Evolutionary conservation across 2,113 vertebrate species (phyloP), one percentile per base, ranked within the genome.

Genomic region (Indri indri): DNA sequence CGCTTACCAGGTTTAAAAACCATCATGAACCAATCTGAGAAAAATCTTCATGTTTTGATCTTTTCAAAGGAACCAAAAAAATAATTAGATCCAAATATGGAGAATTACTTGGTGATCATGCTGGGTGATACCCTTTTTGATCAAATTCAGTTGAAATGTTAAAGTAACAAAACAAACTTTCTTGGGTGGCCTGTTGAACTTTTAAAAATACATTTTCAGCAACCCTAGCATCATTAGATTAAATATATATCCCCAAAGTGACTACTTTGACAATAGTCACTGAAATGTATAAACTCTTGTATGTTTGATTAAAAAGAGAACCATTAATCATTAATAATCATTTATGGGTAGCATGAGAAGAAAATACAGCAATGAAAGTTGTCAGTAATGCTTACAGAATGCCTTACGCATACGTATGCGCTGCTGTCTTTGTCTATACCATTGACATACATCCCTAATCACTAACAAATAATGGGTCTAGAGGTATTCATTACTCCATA

Each of bases 251-350:
- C 52, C 6, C 74, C 30, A 61, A 91, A 59, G 18, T 91, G 16
- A 68, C 27, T 70, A 82, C 37, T 74, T 66, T 40, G 17, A 57
- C 14, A 66, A 57, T 1, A 96, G 32, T 40, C 37, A 66, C 27
- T 91, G 47, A 96, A 96, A 66, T 94, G 6, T 54, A 81, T 66
- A n/a, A 16, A 70, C 6, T 77, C 54, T n/a, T 47, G 3, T 84
- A 52, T 42, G 30, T 61, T 61, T 61, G 27, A 71, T n/a, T 82
- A 71, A 74, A 92, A 88, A 88, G 40, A 89, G 13, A 22, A 77
- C 40, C n/a, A 20, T 25, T 91, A 45, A 11, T 65, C 61, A 82
- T 61, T 94, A 20, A 87, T 59, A 74, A 50, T 1, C 17, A 52
- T 52, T 37, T 83, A 45, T 37, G 68, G 23, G 42, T 88, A 20